Evolutionary conservation across 2,113 vertebrate genomes (phyloP), one percentile per base, ranked within the genome.

Genomic region (Mastomys coucha): DNA sequence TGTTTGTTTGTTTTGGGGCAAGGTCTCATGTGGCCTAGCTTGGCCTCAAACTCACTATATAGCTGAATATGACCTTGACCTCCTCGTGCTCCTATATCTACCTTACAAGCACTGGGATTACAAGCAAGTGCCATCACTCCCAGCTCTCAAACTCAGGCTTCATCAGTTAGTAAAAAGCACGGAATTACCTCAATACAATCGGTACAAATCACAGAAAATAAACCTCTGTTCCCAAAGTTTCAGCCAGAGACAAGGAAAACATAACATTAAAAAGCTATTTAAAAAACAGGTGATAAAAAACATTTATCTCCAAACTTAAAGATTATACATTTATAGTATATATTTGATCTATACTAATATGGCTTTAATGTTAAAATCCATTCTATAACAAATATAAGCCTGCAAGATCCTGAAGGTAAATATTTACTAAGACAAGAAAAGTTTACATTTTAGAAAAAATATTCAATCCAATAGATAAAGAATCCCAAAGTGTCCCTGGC

Each of bases 231-330:
- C 56, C 31, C 65, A 75, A 91, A 67, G 82, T 82, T 94, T 94
- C 49, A 49, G 39, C 4, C 80, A 42, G 58, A 33, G 36, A 77
- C 72, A 56, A 91, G 70, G 26, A 90, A 78, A 67, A 86, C 1
- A 88, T 0, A 94, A 5, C 76, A 77, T 51, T 76, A 82, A 45
- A 11, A 14, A 76, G 56, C 7, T 80, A 81, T n/a, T 91, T 81
- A 91, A 70, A 65, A n/a, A 13, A 65, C 31, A 49, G 7, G 88
- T 81, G n/a, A 93, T 51, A 86, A 84, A 89, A 26, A 51, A 89
- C 51, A 17, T 10, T 65, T 73, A 81, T 60, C 33, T 60, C 91
- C 73, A 96, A 95, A 92, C 89, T 89, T 89, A 90, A 96, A 88
- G 67, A 58, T 81, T 76, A 56, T 51, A 20, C 58, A 53, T 77